Conservation (phyloP, 2,797 vertebrate genomes). For the Nasua narica region DNA sequence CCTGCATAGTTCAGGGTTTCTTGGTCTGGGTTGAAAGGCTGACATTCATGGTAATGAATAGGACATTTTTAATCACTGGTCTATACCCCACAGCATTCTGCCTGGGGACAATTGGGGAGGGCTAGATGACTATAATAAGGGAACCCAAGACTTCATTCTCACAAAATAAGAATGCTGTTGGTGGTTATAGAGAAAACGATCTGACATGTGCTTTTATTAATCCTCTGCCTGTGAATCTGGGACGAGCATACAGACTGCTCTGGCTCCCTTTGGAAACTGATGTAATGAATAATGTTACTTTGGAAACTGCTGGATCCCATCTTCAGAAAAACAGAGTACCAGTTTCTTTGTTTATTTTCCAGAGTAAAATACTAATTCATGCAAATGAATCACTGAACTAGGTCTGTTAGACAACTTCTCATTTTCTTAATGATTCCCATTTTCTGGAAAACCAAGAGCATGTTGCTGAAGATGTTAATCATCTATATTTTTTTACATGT, state of each 20-base stretch:
- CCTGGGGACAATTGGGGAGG: background rate
- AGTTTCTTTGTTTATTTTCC: conserved; percentile 28
- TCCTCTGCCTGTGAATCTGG: background rate
- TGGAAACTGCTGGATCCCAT: conserved; percentile 22
- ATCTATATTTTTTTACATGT: background rate
- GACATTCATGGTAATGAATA: conserved; percentile 41
- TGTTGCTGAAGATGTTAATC: background rate
- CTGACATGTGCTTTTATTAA: background rate
- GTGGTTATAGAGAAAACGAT: background rate
- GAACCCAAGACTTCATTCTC: background rate
- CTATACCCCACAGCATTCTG: conserved; percentile 11
- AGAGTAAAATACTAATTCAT: conserved; percentile 3
- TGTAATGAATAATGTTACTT: too few relatives aligned
- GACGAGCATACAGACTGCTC: background rate
- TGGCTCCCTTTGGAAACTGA: conserved; percentile 32
- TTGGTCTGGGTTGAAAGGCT: conserved; percentile 2
- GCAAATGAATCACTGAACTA: background rate
- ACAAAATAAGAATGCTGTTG: background rate
- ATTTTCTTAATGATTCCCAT: background rate
- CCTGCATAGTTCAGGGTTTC: background rate
- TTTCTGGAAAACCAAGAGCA: background rate
- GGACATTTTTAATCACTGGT: conserved; percentile 4
- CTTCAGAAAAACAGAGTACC: background rate
- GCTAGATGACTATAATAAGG: background rate
- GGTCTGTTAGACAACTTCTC: background rate